A percentile compares a stretch with the other conserved stretches of the same genome.
phyloP scores from a whole-genome alignment of 2,888 invertebrate genomes.

The Podabrus alpinus region DNA sequence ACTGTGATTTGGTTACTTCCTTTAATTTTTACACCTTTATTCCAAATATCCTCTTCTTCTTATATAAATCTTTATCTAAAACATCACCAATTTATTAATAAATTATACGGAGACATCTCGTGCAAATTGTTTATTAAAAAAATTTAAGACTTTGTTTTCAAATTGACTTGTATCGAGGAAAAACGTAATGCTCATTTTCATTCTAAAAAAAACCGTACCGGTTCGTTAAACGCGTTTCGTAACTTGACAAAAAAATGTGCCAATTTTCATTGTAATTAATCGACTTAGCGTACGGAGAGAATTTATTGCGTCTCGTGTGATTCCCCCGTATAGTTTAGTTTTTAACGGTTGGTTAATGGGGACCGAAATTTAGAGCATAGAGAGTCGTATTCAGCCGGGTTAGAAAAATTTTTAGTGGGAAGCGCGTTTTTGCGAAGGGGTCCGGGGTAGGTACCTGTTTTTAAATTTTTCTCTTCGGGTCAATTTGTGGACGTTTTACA shows the following conservation, averaged over 20 bases:
- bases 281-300: background rate
- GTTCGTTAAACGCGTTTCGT: background rate
- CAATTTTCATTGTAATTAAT: background rate
- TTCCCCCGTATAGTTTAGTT: background rate
- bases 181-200: background rate
- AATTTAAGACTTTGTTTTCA: background rate
- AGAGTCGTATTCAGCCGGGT: background rate
- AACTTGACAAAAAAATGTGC: background rate
- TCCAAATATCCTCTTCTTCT: background rate
- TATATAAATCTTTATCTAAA: background rate
- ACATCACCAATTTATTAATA: background rate
- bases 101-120: conserved; percentile 6
- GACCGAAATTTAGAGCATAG: background rate
- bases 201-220: background rate
- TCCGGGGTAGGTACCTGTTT: background rate
- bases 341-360: background rate
- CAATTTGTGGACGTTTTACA: background rate
- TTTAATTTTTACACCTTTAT: background rate
- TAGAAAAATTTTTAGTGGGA: background rate
- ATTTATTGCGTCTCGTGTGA: background rate
- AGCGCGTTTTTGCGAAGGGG: background rate
- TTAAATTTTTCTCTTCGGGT: background rate
- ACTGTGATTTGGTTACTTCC: conserved; percentile 41
- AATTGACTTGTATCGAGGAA: background rate
- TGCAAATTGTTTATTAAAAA: background rate